phyloP scores from a whole-genome alignment of 2,797 vertebrate species.

The Poecilia gillii region DNA sequence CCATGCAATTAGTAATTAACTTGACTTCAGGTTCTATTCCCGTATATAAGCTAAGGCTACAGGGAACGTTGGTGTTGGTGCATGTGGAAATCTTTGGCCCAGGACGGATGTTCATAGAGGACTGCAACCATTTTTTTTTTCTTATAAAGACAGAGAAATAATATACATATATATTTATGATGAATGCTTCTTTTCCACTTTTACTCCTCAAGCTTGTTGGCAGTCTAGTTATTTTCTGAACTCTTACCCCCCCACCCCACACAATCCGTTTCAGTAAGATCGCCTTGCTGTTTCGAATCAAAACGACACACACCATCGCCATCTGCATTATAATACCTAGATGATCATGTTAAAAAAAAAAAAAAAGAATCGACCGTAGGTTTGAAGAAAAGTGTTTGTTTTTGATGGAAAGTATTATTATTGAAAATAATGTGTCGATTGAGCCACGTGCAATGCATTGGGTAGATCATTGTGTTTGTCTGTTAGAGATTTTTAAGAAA shows the following conservation, averaged over 20 bases:
- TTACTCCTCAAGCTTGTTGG: conserved; percentile 76
- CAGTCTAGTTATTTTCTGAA: conserved; percentile 87
- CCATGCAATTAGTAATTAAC: conserved; percentile 80
- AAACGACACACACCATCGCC: conserved; percentile 67
- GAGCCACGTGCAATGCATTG: conserved; percentile 94
- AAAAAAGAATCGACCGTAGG: conserved; percentile 71
- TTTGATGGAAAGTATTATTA: conserved; percentile 86
- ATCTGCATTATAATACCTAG: conserved; percentile 71
- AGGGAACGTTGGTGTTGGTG: conserved; percentile 58
- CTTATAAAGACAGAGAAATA: conserved; percentile 76
- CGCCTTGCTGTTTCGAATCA: conserved; percentile 67
- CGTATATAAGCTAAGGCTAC: conserved; percentile 78
- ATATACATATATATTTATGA: conserved; percentile 82
- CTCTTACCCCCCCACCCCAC: conserved; percentile 28
- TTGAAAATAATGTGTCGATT: conserved; percentile 86
- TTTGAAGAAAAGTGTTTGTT: conserved; percentile 78
- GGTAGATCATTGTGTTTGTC: conserved; percentile 92
- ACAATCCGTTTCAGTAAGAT: conserved; percentile 62
- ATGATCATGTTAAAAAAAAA: conserved; percentile 60
- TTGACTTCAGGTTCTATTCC: conserved; percentile 81
- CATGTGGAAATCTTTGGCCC: conserved; percentile 73
- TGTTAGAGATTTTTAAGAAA: conserved; percentile 90
- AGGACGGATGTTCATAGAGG: conserved; percentile 74
- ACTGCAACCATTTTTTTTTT: conserved; percentile 72
- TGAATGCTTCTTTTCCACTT: conserved; percentile 79